Percentiles rank a stretch among this genome's conserved stretches.
Evolutionary conservation across 2,888 invertebrate species (phyloP).

Genomic region (Leucoma salicis): DNA sequence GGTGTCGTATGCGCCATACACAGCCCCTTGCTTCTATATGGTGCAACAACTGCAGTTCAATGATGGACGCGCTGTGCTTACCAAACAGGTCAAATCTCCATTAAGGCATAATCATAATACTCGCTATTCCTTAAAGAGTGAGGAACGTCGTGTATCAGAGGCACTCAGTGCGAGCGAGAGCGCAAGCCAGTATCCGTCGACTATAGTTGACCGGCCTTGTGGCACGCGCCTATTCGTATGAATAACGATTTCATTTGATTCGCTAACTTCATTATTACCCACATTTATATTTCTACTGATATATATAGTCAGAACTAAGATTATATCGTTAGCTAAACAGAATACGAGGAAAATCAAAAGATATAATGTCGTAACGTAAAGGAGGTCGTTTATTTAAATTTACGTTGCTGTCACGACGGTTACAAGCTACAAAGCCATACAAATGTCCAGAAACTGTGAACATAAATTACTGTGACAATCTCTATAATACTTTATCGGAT

Average conservation of each 20-base stretch:
- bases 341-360: constrained; percentile 41
- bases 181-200: constrained; percentile 51
- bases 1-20: constrained; percentile 55
- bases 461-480: constrained; percentile 28
- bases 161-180: constrained; percentile 53
- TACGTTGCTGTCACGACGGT: constrained; percentile 32
- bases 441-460: constrained; percentile 26
- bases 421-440: constrained; percentile 32
- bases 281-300: constrained; percentile 43
- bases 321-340: constrained; percentile 23
- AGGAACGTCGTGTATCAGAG: constrained; percentile 22
- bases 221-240: constrained; percentile 63
- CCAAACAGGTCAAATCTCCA: constrained; percentile 51
- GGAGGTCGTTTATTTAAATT: constrained; percentile 38
- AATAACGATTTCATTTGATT: constrained; percentile 64
- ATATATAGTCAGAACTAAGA: constrained; percentile 26
- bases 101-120: constrained; percentile 57
- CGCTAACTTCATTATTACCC: constrained; percentile 58
- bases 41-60: constrained; percentile 49
- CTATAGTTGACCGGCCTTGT: constrained; percentile 73
- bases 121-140: constrained; percentile 53
- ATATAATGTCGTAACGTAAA: constrained; percentile 43
- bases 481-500: constrained; percentile 29
- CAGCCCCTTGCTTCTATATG: constrained; percentile 55
- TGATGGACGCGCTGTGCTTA: constrained; percentile 55